A percentile compares a stretch with the other conserved stretches of the same genome.
Conservation (phyloP, 2,113 vertebrate genomes). For the Larimichthys polyactis region DNA sequence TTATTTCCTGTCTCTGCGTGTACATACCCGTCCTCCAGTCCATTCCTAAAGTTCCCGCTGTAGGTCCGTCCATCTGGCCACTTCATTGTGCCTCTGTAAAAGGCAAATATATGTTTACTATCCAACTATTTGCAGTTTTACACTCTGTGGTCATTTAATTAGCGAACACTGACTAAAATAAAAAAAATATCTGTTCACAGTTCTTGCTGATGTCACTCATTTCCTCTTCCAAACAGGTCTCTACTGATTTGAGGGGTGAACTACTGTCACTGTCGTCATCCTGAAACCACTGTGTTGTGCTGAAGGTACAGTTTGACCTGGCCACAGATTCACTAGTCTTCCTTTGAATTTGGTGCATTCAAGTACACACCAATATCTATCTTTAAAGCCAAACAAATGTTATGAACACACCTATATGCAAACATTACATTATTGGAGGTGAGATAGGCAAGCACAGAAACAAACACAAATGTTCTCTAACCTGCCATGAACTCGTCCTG, state of each 20-base stretch:
- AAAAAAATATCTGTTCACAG: not conserved
- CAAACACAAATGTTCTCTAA: conserved; percentile 55
- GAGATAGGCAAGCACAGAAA: not conserved
- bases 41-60: conserved; percentile 92
- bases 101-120: conserved; percentile 1
- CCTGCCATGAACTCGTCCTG: conserved; percentile 95
- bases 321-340: too few relatives aligned
- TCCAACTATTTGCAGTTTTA: not conserved
- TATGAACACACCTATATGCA: conserved; percentile 8
- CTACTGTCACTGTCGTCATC: too few relatives aligned
- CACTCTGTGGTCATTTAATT: too few relatives aligned
- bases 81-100: conserved; percentile 90
- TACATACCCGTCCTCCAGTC: conserved; percentile 93
- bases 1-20: not conserved
- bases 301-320: too few relatives aligned
- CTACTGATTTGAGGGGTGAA: not conserved
- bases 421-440: not conserved
- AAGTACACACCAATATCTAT: not conserved
- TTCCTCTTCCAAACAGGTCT: not conserved
- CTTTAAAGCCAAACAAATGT: too few relatives aligned
- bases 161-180: not conserved
- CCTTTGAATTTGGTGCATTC: not conserved
- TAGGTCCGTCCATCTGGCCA: conserved; percentile 94
- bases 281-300: too few relatives aligned
- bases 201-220: not conserved